These are phyloP conservation scores for Nymphalis c-album DNA, from an alignment of 2,888 invertebrate species.

Conservation along the genomic window DNA sequence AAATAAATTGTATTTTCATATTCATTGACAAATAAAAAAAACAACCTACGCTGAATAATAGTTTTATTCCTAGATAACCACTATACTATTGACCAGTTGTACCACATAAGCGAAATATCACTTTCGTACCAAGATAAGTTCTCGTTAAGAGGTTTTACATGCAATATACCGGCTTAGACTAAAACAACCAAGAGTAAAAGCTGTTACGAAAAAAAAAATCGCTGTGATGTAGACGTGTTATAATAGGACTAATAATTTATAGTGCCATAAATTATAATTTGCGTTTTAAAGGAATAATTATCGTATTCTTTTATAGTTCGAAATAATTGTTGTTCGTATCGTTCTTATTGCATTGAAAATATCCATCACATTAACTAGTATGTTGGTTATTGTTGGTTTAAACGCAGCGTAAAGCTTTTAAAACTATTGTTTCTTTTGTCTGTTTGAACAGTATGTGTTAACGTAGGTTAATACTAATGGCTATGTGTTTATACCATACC, in stretches of 20 bases:
- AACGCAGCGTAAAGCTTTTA: slow-evolving; percentile 1
- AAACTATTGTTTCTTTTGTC: slow-evolving; percentile 6
- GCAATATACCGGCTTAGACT: neutral
- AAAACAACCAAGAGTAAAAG: neutral
- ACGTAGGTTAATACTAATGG: neutral
- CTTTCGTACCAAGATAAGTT: slow-evolving; percentile 2
- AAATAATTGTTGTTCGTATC: neutral
- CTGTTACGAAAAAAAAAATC: neutral
- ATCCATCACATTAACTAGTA: neutral
- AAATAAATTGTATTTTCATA: too few relatives aligned
- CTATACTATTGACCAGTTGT: slow-evolving; percentile 23
- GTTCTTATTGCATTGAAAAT: neutral
- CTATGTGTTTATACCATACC: neutral
- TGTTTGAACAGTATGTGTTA: neutral
- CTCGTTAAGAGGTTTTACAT: neutral
- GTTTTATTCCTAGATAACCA: slow-evolving; percentile 12
- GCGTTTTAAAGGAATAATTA: neutral
- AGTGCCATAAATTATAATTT: neutral
- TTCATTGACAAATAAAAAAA: neutral
- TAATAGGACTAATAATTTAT: slow-evolving; percentile 4
- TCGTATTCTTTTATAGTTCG: neutral
- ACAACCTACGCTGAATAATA: neutral
- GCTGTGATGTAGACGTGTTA: slow-evolving; percentile 1
- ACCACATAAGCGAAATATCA: slow-evolving; percentile 15
- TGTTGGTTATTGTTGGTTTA: neutral